Evolutionary conservation across 2,797 vertebrate species (phyloP), one percentile per base, ranked within the genome.

Genomic region (Malurus leucopterus): DNA sequence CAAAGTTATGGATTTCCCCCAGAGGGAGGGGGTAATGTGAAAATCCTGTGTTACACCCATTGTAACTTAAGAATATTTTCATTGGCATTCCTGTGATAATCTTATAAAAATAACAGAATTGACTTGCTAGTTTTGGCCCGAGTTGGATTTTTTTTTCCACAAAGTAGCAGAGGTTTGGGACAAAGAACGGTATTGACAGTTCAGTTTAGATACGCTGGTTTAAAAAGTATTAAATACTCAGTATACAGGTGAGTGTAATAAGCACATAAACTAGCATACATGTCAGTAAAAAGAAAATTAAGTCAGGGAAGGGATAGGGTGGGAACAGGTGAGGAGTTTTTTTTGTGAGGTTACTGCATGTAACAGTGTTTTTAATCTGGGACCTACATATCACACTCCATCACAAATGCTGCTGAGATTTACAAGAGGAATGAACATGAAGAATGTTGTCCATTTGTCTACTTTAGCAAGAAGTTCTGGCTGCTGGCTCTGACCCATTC

Each of bases 11-110:
- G 92, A 93, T 94, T 96, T 96, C 96, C 91, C 96, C 91, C 55
- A 70, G 75, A 94, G 84, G 84, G 88, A 93, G 76, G 92, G 92
- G 86, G 85, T 94, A 93, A 95, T 96, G 85, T 96, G 92, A 97
- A 96, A 96, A 96, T 95, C 84, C 94, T 96, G 94, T 93, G 93
- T 93, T 96, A 96, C 86, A 92, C 90, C 92, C 95, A 96, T 90
- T 97, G 94, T 96, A 96, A 96, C 91, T 96, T 90, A 93, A 96
- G 95, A 96, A 91, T 96, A 96, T 96, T 98, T 97, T 97, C 85
- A 89, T 97, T 97, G 96, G 96, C 95, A 96, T 83, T 82, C 75
- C 92, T 92, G 59, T 82, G 65, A 89, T 76, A 95, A 94, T 90
- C 93, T 95, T 93, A 83, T 47, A 96, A 93, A 96, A 95, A 96